Evolutionary conservation across 2,113 vertebrate genomes (phyloP), one percentile per base, ranked within the genome.

Genomic region (Cnemophilus loriae): DNA sequence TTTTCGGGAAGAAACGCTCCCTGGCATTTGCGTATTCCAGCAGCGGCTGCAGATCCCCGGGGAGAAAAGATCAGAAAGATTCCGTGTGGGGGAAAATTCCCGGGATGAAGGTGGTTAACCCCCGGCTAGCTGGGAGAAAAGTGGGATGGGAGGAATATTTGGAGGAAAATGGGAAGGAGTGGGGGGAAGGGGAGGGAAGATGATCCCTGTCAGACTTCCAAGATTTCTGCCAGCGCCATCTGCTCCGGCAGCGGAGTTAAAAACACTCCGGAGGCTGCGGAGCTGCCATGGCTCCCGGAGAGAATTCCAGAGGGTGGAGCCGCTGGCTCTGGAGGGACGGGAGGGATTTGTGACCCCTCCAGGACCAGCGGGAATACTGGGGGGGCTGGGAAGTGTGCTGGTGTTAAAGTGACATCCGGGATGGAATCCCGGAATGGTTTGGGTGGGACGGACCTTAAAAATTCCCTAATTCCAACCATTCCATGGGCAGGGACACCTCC

Each of bases 151-250:
- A 70, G 83, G 80, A 63, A 59, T n/a, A 24, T 19, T 42, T 37
- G 6, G 1, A 23, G 32, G 15, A 28, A 23, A 41, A 80, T 3
- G 56, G n/a, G 65, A 42, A 63, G 78, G 11, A 92, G 69, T 14
- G 18, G n/a, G 70, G 87, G 63, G 70, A 89, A 78, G 87, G 84
- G 12, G 59, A 16, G 85, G 30, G 42, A 21, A 87, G 85, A 86
- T 59, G 11, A 88, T 71, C 50, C 79, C 68, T 96, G 93, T 88
- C 96, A 93, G 86, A 5, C 52, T 80, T 96, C 95, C 96, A 96
- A 67, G 83, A 64, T 59, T 55, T 41, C 91, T 64, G 6, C 89
- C 76, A 5, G 52, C 4, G 6, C 95, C 96, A 94, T 95, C 96
- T 96, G 95, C 89, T 91, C 76, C 80, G 7, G 76, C 91, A 53